Conservation (phyloP, 2,113 vertebrate species). For the Hemiscyllium ocellatum region DNA sequence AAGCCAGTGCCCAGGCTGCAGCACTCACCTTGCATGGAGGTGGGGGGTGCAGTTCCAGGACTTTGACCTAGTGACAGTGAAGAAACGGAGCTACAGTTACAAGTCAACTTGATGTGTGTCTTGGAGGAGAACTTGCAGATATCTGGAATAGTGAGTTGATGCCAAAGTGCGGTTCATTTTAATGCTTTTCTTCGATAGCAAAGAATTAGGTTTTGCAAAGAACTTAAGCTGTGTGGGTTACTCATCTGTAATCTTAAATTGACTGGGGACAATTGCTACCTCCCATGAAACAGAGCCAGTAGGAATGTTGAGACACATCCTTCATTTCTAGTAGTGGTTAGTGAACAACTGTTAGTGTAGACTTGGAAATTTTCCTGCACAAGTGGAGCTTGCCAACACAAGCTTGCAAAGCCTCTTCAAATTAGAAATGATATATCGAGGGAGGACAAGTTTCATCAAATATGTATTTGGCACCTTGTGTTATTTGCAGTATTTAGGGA, state of each 20-base stretch:
- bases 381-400: not conserved
- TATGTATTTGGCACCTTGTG: not conserved
- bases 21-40: no score
- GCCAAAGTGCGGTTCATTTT: not conserved
- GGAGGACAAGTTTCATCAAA: not conserved
- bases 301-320: not conserved
- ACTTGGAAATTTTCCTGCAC: not conserved
- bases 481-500: slow-evolving; percentile 4
- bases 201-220: not conserved
- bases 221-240: not conserved
- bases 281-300: not conserved
- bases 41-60: no score
- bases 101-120: no score
- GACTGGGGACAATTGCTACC: not conserved
- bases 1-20: no score
- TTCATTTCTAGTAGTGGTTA: not conserved
- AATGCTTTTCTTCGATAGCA: not conserved
- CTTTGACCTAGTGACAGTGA: no score
- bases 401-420: not conserved
- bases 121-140: no score
- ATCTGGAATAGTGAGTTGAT: not conserved
- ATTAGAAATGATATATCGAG: slow-evolving; percentile 1
- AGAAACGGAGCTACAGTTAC: no score
- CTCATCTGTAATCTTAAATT: not conserved
- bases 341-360: not conserved